Percentiles rank a stretch among this genome's conserved stretches.
Conservation (phyloP, 2,888 invertebrate genomes). For the Drosophila stalkeri region DNA sequence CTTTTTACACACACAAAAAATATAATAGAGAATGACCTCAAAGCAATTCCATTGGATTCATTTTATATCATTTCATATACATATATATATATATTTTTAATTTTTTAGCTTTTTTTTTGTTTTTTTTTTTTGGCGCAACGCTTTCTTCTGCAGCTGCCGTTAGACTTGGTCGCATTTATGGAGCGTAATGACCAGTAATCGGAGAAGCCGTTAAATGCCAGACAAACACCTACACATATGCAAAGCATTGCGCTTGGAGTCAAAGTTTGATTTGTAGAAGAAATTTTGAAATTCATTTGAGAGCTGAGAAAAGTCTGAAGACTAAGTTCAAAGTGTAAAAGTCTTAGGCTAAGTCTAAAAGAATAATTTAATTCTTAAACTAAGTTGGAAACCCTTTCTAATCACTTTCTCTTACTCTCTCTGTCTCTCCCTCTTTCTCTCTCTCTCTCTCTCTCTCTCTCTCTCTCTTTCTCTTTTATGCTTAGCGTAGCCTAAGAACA, state of each 20-base stretch:
- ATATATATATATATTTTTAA: constrained; percentile 3
- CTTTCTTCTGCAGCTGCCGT: constrained; percentile 63
- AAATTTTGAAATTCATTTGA: neutral
- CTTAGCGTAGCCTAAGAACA: too few species aligned
- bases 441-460: neutral
- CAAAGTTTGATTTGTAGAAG: neutral
- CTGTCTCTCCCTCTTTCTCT: neutral
- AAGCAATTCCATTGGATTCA: constrained; percentile 56
- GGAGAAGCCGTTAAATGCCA: constrained; percentile 21
- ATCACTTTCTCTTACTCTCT: neutral
- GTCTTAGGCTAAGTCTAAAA: too few species aligned
- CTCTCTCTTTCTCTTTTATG: neutral
- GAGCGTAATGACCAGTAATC: constrained; percentile 53
- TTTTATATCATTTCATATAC: constrained; percentile 46
- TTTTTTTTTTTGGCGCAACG: constrained; percentile 48
- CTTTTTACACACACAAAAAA: constrained; percentile 27
- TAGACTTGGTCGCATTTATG: constrained; percentile 53
- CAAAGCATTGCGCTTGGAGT: neutral
- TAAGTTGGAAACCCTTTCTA: too few species aligned
- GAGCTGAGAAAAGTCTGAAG: neutral
- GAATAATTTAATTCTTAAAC: too few species aligned
- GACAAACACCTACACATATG: neutral
- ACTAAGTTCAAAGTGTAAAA: neutral
- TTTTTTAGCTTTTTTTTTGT: constrained; percentile 13
- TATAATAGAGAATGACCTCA: constrained; percentile 52